These are phyloP conservation scores for Ciconia stormi DNA, from an alignment of 2,113 vertebrate genomes.

Conservation along the genomic window DNA sequence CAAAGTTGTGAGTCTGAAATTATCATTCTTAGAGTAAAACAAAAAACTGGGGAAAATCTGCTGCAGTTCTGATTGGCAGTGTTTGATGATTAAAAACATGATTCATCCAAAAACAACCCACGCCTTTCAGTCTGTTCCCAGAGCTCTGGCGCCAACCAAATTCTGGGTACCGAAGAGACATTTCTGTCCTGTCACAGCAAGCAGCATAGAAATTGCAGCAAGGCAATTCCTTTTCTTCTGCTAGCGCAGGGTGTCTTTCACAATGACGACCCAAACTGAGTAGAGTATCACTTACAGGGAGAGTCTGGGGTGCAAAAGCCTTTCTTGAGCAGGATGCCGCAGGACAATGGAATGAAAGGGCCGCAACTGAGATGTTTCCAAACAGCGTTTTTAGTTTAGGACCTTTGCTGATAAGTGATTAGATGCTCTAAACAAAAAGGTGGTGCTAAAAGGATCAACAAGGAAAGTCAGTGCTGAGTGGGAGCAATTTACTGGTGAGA, in stretches of 20 bases:
- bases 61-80: constrained; percentile 49
- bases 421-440: constrained; percentile 16
- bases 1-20: not conserved
- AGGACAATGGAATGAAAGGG: not conserved
- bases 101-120: constrained; percentile 65
- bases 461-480: constrained; percentile 38
- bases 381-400: not conserved
- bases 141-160: constrained; percentile 63
- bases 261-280: not conserved
- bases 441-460: constrained; percentile 46
- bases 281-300: not conserved
- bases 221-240: not conserved
- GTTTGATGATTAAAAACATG: constrained; percentile 69
- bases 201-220: constrained; percentile 23
- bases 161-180: constrained; percentile 67
- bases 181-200: constrained; percentile 66
- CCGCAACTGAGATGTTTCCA: not conserved
- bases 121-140: constrained; percentile 68
- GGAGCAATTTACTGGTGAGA: constrained; percentile 39
- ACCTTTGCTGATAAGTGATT: constrained; percentile 49
- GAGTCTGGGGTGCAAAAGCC: not conserved
- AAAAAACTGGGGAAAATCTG: not conserved
- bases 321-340: not conserved
- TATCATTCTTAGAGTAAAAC: not conserved
- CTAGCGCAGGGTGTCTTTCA: not conserved